A percentile compares a stretch with the other conserved stretches of the same genome.
Conservation (phyloP, 2,888 invertebrate genomes). For the Villa cingulata region DNA sequence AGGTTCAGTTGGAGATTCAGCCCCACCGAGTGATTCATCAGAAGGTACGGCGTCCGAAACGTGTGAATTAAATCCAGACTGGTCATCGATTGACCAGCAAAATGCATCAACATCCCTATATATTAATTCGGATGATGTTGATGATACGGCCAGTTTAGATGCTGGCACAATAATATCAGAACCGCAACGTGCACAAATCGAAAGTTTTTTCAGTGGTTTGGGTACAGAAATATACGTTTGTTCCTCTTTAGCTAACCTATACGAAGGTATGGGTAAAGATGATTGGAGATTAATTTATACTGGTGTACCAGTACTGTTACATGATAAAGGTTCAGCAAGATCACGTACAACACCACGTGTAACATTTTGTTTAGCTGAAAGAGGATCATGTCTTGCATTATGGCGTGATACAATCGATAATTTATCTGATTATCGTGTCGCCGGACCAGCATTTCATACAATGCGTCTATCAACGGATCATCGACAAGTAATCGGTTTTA, state of each 20-base stretch:
- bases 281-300: constrained; percentile 63
- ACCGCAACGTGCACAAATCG: constrained; percentile 52
- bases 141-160: constrained; percentile 32
- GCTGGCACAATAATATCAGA: constrained; percentile 41
- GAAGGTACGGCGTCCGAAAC: constrained; percentile 42
- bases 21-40: constrained; percentile 38
- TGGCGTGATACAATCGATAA: constrained; percentile 74
- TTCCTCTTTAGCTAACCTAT: constrained; percentile 59
- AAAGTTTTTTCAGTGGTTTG: constrained; percentile 59
- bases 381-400: constrained; percentile 66
- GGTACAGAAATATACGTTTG: constrained; percentile 68
- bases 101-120: constrained; percentile 21
- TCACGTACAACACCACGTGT: constrained; percentile 53
- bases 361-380: constrained; percentile 58
- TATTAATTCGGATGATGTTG: constrained; percentile 31
- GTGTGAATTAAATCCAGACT: constrained; percentile 28
- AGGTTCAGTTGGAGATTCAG: constrained; percentile 48
- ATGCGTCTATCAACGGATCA: constrained; percentile 67
- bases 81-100: constrained; percentile 35
- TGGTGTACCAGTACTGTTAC: constrained; percentile 63
- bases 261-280: constrained; percentile 44
- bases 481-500: constrained; percentile 60
- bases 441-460: constrained; percentile 65
- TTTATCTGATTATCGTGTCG: constrained; percentile 56
- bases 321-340: constrained; percentile 62